Evolutionary conservation across 1,140 invertebrate genomes (phyloP), one percentile per base, ranked within the genome.

Genomic region (Drosophila virilis): DNA sequence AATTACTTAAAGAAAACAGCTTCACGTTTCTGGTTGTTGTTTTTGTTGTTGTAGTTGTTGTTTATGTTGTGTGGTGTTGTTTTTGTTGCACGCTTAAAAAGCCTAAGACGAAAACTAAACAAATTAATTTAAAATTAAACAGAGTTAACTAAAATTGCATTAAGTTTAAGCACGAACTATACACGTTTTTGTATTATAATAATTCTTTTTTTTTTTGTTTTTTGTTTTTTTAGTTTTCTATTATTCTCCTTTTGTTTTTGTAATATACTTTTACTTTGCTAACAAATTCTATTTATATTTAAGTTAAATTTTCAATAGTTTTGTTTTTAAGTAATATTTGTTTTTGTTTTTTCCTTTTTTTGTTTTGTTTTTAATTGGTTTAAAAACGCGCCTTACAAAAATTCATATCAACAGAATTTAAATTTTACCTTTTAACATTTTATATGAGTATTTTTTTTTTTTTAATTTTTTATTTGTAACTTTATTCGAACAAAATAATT

Each of bases 141-240:
- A 89, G 68, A 88, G 84, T 89, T 90, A 89, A 89, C 84, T 89
- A 89, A 89, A 89, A 89, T 89, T 89, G 84, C 84, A 90, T 89
- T 89, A 88, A 78, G 61, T 80, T 68, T 80, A 80, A 84, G 80
- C 77, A 89, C 70, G 79, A 89, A 84, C 84, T 89, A 89, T 89
- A 84, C 84, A 89, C 84, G 89, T 80, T 84, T 72, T 61, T 67
- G 12, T 59, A 54, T 61, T 58, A 42, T 65, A 37, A 37, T 42
- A 37, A 43, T 42, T 42, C n/a, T 55, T 10, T 17, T 22, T 28
- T 37, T 43, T 57, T 22, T 42, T 37, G 13, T 71, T 66, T 48
- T 67, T 55, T 69, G 74, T 66, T 83, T 88, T 72, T 67, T 55
- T 69, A 77, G 69, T 83, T 88, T 72, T 70, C 57, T 67, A 79